phyloP scores from a whole-genome alignment of 2,888 invertebrate species.

The Cremastinae sp. region DNA sequence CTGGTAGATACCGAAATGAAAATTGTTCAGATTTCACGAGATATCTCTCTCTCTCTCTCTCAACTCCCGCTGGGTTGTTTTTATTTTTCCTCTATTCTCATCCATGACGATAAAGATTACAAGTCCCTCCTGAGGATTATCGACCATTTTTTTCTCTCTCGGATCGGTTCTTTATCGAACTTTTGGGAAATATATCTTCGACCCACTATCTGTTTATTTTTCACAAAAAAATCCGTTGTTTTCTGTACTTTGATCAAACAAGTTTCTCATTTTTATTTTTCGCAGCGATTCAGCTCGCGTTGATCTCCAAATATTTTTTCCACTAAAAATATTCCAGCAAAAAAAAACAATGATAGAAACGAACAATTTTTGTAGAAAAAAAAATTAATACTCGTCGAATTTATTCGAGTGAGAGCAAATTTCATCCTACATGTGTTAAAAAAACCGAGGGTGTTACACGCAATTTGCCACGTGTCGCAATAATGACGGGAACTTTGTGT shows the following conservation, averaged over 20 bases:
- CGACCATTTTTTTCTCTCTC: constrained; percentile 1
- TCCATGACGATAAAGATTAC: constrained; percentile 29
- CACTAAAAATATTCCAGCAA: background rate
- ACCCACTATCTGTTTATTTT: background rate
- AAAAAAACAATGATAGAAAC: background rate
- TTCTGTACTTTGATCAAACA: background rate
- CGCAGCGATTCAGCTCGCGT: too few relatives aligned
- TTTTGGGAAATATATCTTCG: constrained; percentile 8
- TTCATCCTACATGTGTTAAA: constrained; percentile 56
- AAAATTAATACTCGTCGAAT: constrained; percentile 21
- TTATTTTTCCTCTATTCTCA: background rate
- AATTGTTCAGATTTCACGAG: constrained; percentile 54
- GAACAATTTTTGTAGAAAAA: background rate
- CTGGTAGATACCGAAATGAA: constrained; percentile 53
- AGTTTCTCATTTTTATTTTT: background rate
- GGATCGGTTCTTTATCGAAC: background rate
- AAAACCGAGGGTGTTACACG: constrained; percentile 72
- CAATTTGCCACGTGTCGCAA: constrained; percentile 76
- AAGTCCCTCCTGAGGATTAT: background rate
- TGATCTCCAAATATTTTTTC: too few relatives aligned
- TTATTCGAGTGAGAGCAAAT: constrained; percentile 56
- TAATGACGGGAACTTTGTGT: constrained; percentile 70
- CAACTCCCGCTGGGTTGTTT: constrained; percentile 31
- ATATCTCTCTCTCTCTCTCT: too few relatives aligned
- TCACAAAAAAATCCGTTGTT: too few relatives aligned